These are phyloP conservation scores for Lepidonotus clava DNA, from an alignment of 2,888 invertebrate genomes.

Conservation along the genomic window DNA sequence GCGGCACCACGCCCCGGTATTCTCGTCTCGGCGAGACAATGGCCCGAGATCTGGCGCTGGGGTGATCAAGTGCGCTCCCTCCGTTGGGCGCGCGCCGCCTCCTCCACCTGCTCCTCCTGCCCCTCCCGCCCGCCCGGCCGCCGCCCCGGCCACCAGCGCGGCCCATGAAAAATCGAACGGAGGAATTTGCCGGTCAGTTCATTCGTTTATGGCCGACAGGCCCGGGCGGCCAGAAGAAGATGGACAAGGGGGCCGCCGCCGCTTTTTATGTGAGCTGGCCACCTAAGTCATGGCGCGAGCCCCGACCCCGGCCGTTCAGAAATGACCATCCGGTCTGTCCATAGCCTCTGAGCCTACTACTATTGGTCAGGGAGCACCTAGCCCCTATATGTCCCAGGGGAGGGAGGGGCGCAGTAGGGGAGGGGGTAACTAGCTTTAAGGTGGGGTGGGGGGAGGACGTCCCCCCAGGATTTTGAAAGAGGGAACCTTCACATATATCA, in stretches of 20 bases:
- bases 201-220: slow-evolving; percentile 39
- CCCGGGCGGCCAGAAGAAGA: slow-evolving; percentile 33
- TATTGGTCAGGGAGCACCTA: neutral
- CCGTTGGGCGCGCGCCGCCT: neutral
- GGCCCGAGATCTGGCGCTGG: slow-evolving; percentile 8
- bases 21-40: slow-evolving; percentile 50
- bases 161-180: slow-evolving; percentile 46
- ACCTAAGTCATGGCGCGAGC: slow-evolving; percentile 22
- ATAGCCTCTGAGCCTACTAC: slow-evolving; percentile 1
- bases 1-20: slow-evolving; percentile 27
- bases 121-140: neutral
- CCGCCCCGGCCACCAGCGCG: neutral
- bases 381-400: slow-evolving; percentile 19
- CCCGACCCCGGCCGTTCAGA: neutral
- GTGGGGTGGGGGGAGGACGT: neutral
- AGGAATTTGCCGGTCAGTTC: slow-evolving; percentile 51
- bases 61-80: slow-evolving; percentile 48
- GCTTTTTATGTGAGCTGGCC: slow-evolving; percentile 17
- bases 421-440: neutral
- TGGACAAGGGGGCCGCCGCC: neutral
- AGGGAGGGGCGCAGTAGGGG: neutral
- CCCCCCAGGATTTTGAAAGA: neutral
- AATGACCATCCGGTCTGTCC: slow-evolving; percentile 15
- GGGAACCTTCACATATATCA: slow-evolving; percentile 30
- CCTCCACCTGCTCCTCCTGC: neutral